Base-by-base conservation (phyloP, 1,140 invertebrate genomes). In the Trachymyrmex septentrionalis region DNA sequence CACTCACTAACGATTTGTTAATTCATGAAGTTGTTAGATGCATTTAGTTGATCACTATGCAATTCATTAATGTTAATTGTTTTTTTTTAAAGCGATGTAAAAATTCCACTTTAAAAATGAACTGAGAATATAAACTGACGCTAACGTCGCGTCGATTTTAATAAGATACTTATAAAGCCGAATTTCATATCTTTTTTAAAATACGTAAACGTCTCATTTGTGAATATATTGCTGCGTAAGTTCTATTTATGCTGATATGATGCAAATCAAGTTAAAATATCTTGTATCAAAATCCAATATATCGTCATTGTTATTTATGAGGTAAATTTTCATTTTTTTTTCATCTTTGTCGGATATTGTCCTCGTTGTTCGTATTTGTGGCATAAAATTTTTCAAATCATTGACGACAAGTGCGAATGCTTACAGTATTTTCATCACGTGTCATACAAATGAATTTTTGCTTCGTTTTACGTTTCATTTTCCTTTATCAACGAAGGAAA, bases 101-200 rank as follows among this genome's bases (percentile, higher is more conserved):
- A 73, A 55, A 75, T 75, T 19, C 2, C 30, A 10, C 27, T 55
- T 73, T 7, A 73, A 73, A 73, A 55, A 73, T 27, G 38, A 44
- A 44, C 10, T 7, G 9, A 50, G 16, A 71, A 27, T 50, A 50
- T 53, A 71, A 71, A 72, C 24, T 69, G 30, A 27, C 9, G 2
- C 2, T 48, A 27, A 4, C 7, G 16, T 53, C 7, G 14, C 16
- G 16, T 53, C 7, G 14, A 27, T 50, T 48, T 27, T 12, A 72
- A 72, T 30, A 34, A 66, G 19, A 38, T n/a, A n/a, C 34, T 73
- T 3, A 44, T 44, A 2, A 75, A 55, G 1, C 21, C 19, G 4
- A 9, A 48, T 71, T 53, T 72, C 2, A 34, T 0, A 55, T 10
- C 5, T 73, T 4, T 30, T 73, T 7, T 53, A 10, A 55, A 55